Evolutionary conservation across 2,797 vertebrate genomes (phyloP).

Genomic region (Liasis olivaceus): DNA sequence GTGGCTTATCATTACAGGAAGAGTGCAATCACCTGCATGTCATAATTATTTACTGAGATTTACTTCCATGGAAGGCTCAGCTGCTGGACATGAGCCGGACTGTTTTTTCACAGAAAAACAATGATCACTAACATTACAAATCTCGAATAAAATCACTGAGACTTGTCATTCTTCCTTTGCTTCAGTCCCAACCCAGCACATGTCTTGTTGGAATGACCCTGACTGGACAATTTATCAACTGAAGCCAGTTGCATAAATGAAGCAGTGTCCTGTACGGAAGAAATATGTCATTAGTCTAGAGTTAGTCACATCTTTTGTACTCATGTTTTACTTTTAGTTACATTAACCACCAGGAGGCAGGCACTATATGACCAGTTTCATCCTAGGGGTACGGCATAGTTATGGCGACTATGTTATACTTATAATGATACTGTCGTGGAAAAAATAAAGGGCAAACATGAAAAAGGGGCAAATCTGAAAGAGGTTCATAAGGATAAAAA

Average conservation of each 20-base stretch:
- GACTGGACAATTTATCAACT: background rate
- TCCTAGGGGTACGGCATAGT: background rate
- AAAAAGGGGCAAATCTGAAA: background rate
- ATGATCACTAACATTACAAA: background rate
- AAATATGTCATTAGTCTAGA: background rate
- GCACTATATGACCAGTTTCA: background rate
- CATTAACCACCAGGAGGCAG: background rate
- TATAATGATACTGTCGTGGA: background rate
- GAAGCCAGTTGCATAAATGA: background rate
- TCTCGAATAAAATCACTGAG: background rate
- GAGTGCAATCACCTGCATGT: background rate
- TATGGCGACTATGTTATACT: background rate
- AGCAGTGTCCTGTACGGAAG: background rate
- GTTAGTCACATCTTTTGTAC: no score
- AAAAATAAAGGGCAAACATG: background rate
- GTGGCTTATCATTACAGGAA: background rate
- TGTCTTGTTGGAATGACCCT: background rate
- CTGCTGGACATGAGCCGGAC: background rate
- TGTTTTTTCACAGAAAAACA: background rate
- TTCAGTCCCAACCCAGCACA: background rate
- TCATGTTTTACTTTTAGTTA: background rate
- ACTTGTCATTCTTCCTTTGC: background rate
- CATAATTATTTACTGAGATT: no score
- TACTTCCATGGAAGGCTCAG: background rate
- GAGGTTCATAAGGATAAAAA: background rate